phyloP scores from a whole-genome alignment of 2,888 invertebrate species.

The Diarsia dahlii region DNA sequence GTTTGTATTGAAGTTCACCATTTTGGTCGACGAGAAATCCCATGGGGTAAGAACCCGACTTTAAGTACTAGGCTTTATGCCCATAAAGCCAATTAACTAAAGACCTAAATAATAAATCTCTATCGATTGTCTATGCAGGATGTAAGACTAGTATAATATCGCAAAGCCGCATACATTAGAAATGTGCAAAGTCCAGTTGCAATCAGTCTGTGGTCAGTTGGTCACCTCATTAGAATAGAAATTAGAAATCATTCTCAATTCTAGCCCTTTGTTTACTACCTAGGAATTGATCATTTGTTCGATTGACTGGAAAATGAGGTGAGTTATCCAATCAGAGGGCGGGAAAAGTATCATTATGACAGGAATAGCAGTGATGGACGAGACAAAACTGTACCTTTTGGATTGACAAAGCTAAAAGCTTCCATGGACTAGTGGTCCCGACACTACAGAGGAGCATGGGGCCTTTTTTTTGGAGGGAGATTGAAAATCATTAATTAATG shows the following conservation, averaged over 20 bases:
- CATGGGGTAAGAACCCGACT: background rate
- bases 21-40: background rate
- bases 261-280: conserved; percentile 41
- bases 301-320: background rate
- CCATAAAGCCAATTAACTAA: background rate
- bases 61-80: background rate
- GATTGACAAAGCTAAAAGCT: background rate
- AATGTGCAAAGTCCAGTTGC: conserved; percentile 44
- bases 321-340: background rate
- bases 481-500: no score
- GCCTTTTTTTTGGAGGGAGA: no score
- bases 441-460: no score
- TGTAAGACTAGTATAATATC: conserved; percentile 32
- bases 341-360: background rate
- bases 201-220: conserved; percentile 53
- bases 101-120: conserved; percentile 19
- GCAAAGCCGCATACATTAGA: conserved; percentile 45
- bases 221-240: conserved; percentile 49
- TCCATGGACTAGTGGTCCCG: no score
- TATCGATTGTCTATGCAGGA: conserved; percentile 28
- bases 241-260: conserved; percentile 44
- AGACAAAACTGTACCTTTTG: background rate
- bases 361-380: background rate
- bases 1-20: background rate
- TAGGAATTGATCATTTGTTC: background rate